A percentile compares a stretch with the other conserved stretches of the same genome.
Conservation (phyloP, 2,888 invertebrate species). For the Drosophila recens region DNA sequence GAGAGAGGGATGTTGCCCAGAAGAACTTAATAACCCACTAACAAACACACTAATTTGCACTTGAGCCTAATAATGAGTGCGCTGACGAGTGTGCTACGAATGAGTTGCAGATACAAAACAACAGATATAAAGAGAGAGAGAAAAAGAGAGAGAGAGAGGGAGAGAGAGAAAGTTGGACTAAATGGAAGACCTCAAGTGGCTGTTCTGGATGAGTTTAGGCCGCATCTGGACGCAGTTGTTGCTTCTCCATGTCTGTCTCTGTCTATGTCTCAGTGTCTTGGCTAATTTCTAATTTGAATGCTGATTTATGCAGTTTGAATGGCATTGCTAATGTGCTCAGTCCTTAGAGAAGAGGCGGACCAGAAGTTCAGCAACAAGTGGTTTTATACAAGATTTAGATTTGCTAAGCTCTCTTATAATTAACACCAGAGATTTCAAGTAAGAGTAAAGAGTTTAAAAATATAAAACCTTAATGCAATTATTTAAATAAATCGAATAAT, state of each 20-base stretch:
- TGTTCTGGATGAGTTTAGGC: constrained; percentile 54
- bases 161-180: background rate
- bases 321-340: constrained; percentile 62
- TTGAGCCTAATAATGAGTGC: constrained; percentile 82
- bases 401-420: constrained; percentile 43
- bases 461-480: background rate
- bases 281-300: constrained; percentile 81
- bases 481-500: background rate
- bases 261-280: constrained; percentile 34
- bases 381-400: background rate
- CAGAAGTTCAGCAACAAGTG: constrained; percentile 50
- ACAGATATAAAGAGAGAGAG: background rate
- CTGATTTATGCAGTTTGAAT: constrained; percentile 78
- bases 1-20: constrained; percentile 11
- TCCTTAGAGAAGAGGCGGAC: background rate
- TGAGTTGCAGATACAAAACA: constrained; percentile 51
- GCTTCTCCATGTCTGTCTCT: constrained; percentile 25
- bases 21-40: constrained; percentile 78
- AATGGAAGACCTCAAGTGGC: constrained; percentile 53
- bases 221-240: constrained; percentile 53
- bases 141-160: too few relatives aligned
- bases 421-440: background rate
- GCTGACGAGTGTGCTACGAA: constrained; percentile 73
- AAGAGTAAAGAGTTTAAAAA: background rate
- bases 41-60: constrained; percentile 82